Evolutionary conservation across 2,888 invertebrate genomes (phyloP), one percentile per base, ranked within the genome.

Genomic region (Cataglyphis livida): DNA sequence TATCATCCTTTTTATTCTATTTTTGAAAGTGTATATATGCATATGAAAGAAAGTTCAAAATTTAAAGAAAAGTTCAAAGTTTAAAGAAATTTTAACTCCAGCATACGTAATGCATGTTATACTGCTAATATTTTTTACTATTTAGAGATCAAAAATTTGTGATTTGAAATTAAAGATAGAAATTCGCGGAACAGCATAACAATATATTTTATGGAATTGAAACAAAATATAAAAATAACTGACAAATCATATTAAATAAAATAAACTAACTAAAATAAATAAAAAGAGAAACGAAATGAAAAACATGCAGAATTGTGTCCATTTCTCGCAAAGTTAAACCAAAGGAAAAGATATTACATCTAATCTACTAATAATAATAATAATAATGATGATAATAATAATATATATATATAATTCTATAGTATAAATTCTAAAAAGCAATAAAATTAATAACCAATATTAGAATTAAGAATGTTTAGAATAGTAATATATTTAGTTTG

Each of bases 181-280:
- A 32, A 1, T 32, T 21, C 32, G 21, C 32, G 21, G 7, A 44
- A 4, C 25, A 68, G 5, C 44, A 25, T 41, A 78, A 78, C 70
- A 41, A 44, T 78, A 68, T 51, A 68, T 78, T 44, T 59, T 44
- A 70, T 51, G 57, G 35, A 78, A 78, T 70, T 78, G 41, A 70
- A 78, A 51, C 41, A 68, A 68, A 78, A 78, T 68, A 68, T 51
- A 51, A 18, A 44, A 68, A 68, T 68, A 78, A 59, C 41, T n/a
- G 28, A 21, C 41, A 41, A 44, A 15, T 15, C 18, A 15, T 1
- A 12, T 25, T 44, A 78, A 68, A 25, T 57, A 78, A 78, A 78
- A 76, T n/a, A 75, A 75, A 75, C 65, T 54, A 65, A 75, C 51
- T 65, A 66, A 65, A 78, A 68, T 68, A 65, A 76, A 78, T 38